Evolutionary conservation across 1,140 invertebrate genomes (phyloP).

Genomic region (Hetaerina americana): DNA sequence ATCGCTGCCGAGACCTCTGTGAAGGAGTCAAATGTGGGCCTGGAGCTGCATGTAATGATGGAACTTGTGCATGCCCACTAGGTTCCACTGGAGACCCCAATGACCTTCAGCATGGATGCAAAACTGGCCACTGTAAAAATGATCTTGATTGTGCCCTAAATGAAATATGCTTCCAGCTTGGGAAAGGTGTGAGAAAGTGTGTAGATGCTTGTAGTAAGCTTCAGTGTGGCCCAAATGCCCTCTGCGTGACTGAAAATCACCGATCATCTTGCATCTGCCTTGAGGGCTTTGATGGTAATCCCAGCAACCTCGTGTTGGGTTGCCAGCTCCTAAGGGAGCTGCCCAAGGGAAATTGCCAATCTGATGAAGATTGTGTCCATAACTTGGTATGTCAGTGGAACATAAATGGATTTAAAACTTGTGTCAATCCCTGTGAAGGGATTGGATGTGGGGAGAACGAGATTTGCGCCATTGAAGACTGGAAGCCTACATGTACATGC

Average conservation of each 20-base stretch:
- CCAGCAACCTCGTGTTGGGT: constrained; percentile 56
- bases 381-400: constrained; percentile 35
- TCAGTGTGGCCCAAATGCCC: constrained; percentile 79
- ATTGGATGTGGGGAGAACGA: constrained; percentile 70
- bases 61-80: constrained; percentile 63
- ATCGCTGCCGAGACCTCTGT: constrained; percentile 60
- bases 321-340: constrained; percentile 37
- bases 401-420: constrained; percentile 28
- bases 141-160: constrained; percentile 65
- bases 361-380: constrained; percentile 53
- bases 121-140: constrained; percentile 56
- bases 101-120: constrained; percentile 52
- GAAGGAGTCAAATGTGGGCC: constrained; percentile 61
- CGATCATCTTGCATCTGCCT: constrained; percentile 71
- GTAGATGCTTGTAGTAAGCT: constrained; percentile 73
- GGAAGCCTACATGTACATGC: constrained; percentile 61
- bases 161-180: constrained; percentile 74
- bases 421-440: constrained; percentile 61
- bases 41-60: constrained; percentile 62
- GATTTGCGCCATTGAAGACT: constrained; percentile 46
- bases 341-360: constrained; percentile 47
- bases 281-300: constrained; percentile 64
- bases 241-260: constrained; percentile 70
- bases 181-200: constrained; percentile 61
- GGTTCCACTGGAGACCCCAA: constrained; percentile 66